Conservation (phyloP, 2,888 invertebrate genomes). For the Furcula furcula region DNA sequence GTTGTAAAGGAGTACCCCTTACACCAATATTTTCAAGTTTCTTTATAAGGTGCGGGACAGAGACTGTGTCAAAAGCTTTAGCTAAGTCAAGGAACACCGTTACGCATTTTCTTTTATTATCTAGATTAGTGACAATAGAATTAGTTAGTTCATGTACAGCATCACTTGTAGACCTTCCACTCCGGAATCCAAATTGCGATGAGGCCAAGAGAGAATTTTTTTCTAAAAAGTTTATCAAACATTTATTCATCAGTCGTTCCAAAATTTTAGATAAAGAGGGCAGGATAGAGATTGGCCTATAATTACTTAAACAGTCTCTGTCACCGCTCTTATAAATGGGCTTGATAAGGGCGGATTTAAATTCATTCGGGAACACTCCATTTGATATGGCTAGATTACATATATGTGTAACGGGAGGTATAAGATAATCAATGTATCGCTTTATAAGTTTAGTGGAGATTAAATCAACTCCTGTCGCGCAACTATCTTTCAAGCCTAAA, state of each 20-base stretch:
- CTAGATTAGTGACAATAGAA: not conserved
- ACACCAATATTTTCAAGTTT: not conserved
- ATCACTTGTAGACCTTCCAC: not conserved
- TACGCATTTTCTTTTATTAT: conserved; percentile 1
- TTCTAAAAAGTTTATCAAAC: not conserved
- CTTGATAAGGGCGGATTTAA: not conserved
- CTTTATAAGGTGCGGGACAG: too few relatives aligned
- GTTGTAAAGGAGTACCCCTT: not conserved
- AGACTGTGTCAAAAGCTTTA: conserved; percentile 2
- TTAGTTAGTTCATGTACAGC: conserved; percentile 1
- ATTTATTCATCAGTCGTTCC: conserved; percentile 1
- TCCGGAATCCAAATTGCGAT: conserved; percentile 1
- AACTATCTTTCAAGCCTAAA: too few relatives aligned
- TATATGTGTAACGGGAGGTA: too few relatives aligned
- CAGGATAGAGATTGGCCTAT: not conserved
- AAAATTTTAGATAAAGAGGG: conserved; percentile 2
- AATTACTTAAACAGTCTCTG: not conserved
- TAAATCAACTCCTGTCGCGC: too few relatives aligned
- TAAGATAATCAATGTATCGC: too few relatives aligned
- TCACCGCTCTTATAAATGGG: not conserved
- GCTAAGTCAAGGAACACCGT: not conserved
- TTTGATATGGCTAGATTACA: too few relatives aligned
- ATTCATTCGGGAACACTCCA: too few relatives aligned
- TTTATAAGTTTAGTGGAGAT: too few relatives aligned
- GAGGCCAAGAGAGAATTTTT: not conserved